These are phyloP conservation scores for Sapajus apella DNA, from an alignment of 2,113 vertebrate genomes.

Conservation along the genomic window DNA sequence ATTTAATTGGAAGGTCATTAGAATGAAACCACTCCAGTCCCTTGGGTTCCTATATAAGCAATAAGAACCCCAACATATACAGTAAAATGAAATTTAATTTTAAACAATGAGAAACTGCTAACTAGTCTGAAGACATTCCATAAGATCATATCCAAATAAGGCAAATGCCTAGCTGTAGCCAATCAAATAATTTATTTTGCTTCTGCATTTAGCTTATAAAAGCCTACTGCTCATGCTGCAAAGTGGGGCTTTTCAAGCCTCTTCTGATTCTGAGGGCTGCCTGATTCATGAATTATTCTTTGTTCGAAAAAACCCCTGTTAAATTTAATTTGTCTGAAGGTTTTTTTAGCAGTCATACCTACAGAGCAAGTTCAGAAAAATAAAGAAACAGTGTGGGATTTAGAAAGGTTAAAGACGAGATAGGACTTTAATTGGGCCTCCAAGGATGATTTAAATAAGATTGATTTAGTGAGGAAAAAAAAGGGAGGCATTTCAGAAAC, in stretches of 20 bases:
- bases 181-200: not conserved
- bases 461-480: not conserved
- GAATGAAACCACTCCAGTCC: not conserved
- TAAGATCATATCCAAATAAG: not conserved
- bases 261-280: not conserved
- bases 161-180: too few species aligned
- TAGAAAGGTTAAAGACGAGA: not conserved
- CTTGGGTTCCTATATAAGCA: not conserved
- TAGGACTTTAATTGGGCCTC: not conserved
- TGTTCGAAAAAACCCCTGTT: not conserved
- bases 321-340: not conserved
- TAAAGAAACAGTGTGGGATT: not conserved
- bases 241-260: not conserved
- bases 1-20: not conserved
- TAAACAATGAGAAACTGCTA: not conserved
- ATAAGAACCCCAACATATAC: not conserved
- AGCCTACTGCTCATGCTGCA: not conserved
- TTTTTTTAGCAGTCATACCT: not conserved
- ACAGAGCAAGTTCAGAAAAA: not conserved
- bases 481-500: not conserved
- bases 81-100: not conserved
- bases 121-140: not conserved
- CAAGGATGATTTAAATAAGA: not conserved
- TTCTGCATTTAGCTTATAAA: not conserved
- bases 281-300: not conserved